Percentiles rank a stretch among this genome's conserved stretches.
phyloP scores from a whole-genome alignment of 2,113 vertebrate species.

The Oceanodroma tethys region DNA sequence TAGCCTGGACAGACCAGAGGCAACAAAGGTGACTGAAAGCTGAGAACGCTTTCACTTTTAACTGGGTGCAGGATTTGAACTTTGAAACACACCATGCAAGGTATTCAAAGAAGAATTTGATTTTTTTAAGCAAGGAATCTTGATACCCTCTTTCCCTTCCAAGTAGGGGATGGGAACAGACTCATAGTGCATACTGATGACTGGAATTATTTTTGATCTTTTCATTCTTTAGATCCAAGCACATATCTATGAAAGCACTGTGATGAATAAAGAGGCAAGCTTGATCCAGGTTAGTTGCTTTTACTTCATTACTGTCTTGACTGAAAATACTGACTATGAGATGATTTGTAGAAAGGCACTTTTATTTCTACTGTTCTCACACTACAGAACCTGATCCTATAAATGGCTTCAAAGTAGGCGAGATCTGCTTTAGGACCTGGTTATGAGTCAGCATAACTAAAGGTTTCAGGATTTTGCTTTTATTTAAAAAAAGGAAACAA shows the following conservation, averaged over 20 bases:
- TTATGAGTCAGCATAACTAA: slow-evolving; percentile 35
- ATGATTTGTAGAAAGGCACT: background rate
- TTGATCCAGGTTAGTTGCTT: slow-evolving; percentile 78
- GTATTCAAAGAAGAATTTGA: background rate
- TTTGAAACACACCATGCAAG: background rate
- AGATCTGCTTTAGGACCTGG: background rate
- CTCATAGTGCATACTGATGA: background rate
- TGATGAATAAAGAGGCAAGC: slow-evolving; percentile 77
- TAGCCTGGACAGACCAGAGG: background rate
- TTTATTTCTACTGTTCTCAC: background rate
- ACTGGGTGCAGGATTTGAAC: background rate
- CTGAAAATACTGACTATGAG: background rate
- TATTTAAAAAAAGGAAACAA: background rate
- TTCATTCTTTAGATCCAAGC: slow-evolving; percentile 75
- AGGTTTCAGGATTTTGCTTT: background rate
- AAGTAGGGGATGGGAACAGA: no score
- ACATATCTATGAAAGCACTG: slow-evolving; percentile 72
- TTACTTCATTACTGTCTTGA: background rate
- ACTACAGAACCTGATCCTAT: slow-evolving; percentile 20
- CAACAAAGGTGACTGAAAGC: background rate
- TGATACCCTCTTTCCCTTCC: background rate
- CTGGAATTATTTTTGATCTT: background rate
- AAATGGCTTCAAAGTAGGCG: slow-evolving; percentile 30
- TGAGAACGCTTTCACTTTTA: background rate
- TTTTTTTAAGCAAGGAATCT: background rate